Percentiles rank a stretch among this genome's conserved stretches.
Evolutionary conservation across 1,140 invertebrate genomes (phyloP).

Genomic region (Drosophila ohnishii): DNA sequence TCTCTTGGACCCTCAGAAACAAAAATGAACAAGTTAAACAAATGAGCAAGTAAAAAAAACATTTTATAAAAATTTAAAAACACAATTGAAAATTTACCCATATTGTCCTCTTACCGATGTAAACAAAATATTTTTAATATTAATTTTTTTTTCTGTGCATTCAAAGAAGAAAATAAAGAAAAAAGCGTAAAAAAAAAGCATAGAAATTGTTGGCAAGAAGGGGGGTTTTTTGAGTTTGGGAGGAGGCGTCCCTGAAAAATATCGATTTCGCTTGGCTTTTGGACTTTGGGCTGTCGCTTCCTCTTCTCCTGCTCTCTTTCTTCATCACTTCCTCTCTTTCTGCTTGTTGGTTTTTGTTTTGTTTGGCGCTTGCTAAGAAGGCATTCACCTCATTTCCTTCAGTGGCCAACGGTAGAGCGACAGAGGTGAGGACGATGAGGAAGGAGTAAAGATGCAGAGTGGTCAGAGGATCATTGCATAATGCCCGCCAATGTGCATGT

Average conservation of each 20-base stretch:
- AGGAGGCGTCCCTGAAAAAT: slow-evolving; percentile 64
- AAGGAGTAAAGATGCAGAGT: not conserved
- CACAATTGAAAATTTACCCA: not conserved
- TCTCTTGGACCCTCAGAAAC: no score
- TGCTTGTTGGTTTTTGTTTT: slow-evolving; percentile 30
- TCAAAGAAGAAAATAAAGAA: slow-evolving; percentile 13
- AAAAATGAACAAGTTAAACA: no score
- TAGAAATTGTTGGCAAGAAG: not conserved
- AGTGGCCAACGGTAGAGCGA: slow-evolving; percentile 17
- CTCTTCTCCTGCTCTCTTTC: slow-evolving; percentile 11
- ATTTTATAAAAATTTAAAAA: not conserved
- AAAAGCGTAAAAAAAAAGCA: slow-evolving; percentile 21
- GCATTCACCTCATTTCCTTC: slow-evolving; percentile 71
- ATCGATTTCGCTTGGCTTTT: slow-evolving; percentile 65
- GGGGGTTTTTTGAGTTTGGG: not conserved
- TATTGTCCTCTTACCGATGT: not conserved
- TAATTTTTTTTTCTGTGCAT: slow-evolving; percentile 4
- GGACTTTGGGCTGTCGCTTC: slow-evolving; percentile 37
- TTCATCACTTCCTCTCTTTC: slow-evolving; percentile 5
- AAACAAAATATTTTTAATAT: not conserved
- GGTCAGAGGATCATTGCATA: slow-evolving; percentile 43
- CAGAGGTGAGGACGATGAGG: no score
- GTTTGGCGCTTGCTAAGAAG: slow-evolving; percentile 65
- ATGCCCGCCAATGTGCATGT: slow-evolving; percentile 4
- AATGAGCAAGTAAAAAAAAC: no score